Percentiles rank a stretch among this genome's conserved stretches.
Evolutionary conservation across 1,140 invertebrate species (phyloP).

Genomic region (Epicauta chinensis): DNA sequence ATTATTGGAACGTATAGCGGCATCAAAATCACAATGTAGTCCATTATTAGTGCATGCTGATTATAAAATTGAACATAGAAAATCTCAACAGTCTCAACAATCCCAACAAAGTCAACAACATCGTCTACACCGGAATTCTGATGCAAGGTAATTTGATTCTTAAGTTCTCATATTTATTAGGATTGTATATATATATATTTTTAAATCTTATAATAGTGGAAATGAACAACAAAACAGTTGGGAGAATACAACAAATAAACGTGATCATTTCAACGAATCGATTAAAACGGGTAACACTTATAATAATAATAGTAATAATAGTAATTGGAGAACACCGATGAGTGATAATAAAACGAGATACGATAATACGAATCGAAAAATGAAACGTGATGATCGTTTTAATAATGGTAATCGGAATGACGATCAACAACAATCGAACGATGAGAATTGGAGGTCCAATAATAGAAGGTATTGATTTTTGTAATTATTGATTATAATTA

Average conservation of each 20-base stretch:
- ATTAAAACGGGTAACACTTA: not conserved
- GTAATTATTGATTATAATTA: too few relatives aligned
- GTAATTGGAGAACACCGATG: not conserved
- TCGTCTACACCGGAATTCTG: too few relatives aligned
- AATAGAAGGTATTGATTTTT: too few relatives aligned
- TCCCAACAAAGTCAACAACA: not conserved
- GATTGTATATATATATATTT: too few relatives aligned
- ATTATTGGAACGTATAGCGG: conserved; percentile 36
- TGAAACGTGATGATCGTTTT: too few relatives aligned
- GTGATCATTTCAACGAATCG: not conserved
- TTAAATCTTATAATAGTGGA: not conserved
- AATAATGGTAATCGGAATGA: too few relatives aligned
- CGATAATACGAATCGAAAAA: too few relatives aligned
- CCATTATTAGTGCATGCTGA: conserved; percentile 35
- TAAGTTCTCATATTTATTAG: not conserved
- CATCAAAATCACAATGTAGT: conserved; percentile 32
- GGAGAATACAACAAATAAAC: not conserved
- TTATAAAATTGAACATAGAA: conserved; percentile 36
- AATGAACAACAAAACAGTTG: not conserved
- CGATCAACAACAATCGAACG: conserved; percentile 16
- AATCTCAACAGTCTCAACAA: conserved; percentile 10
- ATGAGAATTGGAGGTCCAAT: conserved; percentile 6
- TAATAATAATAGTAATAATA: not conserved
- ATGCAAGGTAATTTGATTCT: too few relatives aligned
- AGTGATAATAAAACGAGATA: too few relatives aligned